Conservation (phyloP, 2,797 vertebrate species). For the Sebastes variabilis region DNA sequence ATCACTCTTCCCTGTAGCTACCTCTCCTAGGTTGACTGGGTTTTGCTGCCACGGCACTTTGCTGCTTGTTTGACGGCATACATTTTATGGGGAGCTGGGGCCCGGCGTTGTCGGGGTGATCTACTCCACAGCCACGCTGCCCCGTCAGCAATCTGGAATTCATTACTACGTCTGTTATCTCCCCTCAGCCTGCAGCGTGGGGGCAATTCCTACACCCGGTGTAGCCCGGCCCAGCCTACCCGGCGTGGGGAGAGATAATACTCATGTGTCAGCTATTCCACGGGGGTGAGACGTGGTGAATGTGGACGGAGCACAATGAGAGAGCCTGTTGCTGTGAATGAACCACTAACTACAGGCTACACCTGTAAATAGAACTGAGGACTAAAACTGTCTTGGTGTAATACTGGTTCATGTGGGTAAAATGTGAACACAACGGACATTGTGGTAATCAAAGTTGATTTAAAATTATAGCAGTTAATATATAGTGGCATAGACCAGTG, state of each 20-base stretch:
- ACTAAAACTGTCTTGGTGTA: constrained; percentile 47
- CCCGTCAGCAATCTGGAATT: constrained; percentile 90
- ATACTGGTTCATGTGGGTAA: constrained; percentile 15
- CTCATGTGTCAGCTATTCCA: constrained; percentile 87
- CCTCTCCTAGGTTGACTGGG: constrained; percentile 64
- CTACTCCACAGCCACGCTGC: constrained; percentile 66
- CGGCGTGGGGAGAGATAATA: constrained; percentile 71
- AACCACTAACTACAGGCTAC: constrained; percentile 70
- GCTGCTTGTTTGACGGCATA: constrained; percentile 72
- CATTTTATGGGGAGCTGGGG: constrained; percentile 72
- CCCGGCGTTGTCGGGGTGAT: constrained; percentile 77
- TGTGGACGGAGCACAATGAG: constrained; percentile 63
- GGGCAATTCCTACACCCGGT: constrained; percentile 84
- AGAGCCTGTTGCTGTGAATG: constrained; percentile 70
- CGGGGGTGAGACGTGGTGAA: constrained; percentile 69
- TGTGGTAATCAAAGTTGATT: constrained; percentile 23
- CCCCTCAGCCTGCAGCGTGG: constrained; percentile 80
- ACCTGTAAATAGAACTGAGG: constrained; percentile 67
- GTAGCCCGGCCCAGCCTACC: constrained; percentile 76
- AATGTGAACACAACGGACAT: constrained; percentile 11
- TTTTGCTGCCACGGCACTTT: constrained; percentile 72
- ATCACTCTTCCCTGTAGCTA: constrained; percentile 59
- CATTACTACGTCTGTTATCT: constrained; percentile 89
- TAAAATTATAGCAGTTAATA: constrained; percentile 5
- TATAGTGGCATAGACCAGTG: not conserved